Conservation (phyloP, 1,140 invertebrate genomes). For the Vanessa atalanta region DNA sequence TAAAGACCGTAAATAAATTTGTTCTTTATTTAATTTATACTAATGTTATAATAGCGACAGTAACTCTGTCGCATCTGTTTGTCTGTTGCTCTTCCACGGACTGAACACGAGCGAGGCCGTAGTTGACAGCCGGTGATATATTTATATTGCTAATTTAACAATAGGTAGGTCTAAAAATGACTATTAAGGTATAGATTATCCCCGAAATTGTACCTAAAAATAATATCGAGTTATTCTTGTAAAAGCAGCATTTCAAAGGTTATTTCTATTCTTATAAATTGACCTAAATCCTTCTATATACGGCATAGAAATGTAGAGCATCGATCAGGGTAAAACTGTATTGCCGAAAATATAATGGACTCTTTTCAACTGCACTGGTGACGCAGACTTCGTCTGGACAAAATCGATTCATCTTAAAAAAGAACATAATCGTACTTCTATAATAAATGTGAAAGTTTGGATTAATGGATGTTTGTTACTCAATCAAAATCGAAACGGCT, state of each 20-base stretch:
- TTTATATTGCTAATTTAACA: too few relatives aligned
- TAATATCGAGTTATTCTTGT: background rate
- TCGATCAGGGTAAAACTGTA: constrained; percentile 1
- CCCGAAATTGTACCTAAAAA: background rate
- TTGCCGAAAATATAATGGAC: background rate
- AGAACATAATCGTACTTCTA: background rate
- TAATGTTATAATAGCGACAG: too few relatives aligned
- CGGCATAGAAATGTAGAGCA: constrained; percentile 2
- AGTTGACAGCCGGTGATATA: too few relatives aligned
- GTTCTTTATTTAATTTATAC: too few relatives aligned
- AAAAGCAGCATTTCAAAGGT: background rate
- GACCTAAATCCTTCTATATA: constrained; percentile 12
- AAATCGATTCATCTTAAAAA: background rate
- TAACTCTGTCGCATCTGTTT: too few relatives aligned
- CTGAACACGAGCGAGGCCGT: too few relatives aligned
- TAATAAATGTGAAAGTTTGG: too few relatives aligned
- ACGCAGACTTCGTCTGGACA: background rate
- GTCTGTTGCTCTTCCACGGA: too few relatives aligned
- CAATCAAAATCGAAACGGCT: too few relatives aligned
- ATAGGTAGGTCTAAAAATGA: background rate
- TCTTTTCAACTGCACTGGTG: background rate
- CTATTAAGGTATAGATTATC: background rate
- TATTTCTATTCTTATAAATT: constrained; percentile 13
- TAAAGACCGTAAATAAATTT: too few relatives aligned
- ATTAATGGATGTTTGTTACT: too few relatives aligned